Percentiles rank a stretch among this genome's conserved stretches.
phyloP scores from a whole-genome alignment of 2,797 vertebrate genomes.

The Xenentodon cancila region DNA sequence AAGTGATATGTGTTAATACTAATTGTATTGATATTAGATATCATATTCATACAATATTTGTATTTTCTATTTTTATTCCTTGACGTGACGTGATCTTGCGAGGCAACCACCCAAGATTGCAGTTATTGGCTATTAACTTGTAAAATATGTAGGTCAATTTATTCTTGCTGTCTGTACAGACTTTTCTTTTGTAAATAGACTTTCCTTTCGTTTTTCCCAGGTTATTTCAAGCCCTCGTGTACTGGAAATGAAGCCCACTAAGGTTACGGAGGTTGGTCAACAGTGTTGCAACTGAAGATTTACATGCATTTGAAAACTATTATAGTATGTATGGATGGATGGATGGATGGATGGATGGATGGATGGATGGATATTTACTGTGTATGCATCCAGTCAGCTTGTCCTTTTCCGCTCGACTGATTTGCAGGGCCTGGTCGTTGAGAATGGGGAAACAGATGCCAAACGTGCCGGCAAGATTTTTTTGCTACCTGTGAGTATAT shows the following conservation, averaged over 20 bases:
- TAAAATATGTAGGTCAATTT: not conserved
- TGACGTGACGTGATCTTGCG: too few species aligned
- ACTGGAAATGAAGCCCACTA: not conserved
- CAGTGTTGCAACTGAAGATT: not conserved
- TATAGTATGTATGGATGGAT: too few species aligned
- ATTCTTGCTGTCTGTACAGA: too few species aligned
- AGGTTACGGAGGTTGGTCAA: slow-evolving; percentile 46
- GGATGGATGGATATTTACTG: too few species aligned
- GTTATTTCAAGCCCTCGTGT: slow-evolving; percentile 18
- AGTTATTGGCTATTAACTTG: not conserved
- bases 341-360: too few species aligned
- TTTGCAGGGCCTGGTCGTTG: not conserved
- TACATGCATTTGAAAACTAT: not conserved
- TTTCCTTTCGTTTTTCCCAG: slow-evolving; percentile 37
- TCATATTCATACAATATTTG: too few species aligned
- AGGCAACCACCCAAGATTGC: too few species aligned
- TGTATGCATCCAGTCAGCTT: too few species aligned
- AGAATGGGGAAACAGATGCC: not conserved
- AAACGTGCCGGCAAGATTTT: not conserved
- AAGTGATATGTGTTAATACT: too few species aligned
- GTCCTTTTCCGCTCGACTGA: too few species aligned
- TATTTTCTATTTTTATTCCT: too few species aligned
- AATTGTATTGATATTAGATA: too few species aligned
- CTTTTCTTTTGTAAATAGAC: not conserved
- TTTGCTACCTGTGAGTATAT: not conserved